Base-by-base conservation (phyloP, 1,140 invertebrate genomes). In the Tachypleus tridentatus region DNA sequence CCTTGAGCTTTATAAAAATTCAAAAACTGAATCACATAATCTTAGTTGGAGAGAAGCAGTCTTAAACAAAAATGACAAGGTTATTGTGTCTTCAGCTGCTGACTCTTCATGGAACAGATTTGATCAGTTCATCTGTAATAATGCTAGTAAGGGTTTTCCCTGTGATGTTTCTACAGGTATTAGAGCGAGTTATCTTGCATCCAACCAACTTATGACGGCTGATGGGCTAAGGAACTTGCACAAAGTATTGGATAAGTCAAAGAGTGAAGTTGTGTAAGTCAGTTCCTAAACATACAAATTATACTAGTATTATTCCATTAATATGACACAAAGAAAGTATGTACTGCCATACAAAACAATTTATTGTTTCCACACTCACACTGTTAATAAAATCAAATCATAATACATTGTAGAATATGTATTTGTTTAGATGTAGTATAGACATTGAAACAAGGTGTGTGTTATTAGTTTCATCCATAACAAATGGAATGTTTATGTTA, bases 101-200 rank as follows among this genome's bases (percentile, higher is more conserved):
- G 65, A 67, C 7, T 29, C 29, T 29, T 61, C 63, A 49, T 67
- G 65, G 65, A 64, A 61, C 58, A 67, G 60, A 53, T 64, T 67
- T 67, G 65, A 67, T 67, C 62, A 67, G 53, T 67, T 60, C 61
- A 53, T 67, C 11, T 67, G 65, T 57, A 60, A 54, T 54, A 67
- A 67, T 67, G 61, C 65, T 3, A 67, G 65, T 29, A 47, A 63
- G 29, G 53, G 53, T 47, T 10, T 67, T 53, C 65, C 61, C 8
- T 67, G 65, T 63, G 59, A 67, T 57, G 11, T 64, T 10, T 61
- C 65, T 51, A 10, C 58, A 48, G 65, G 62, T 51, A 61, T 63
- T 52, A 61, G 65, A 58, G 64, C 63, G n/a, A 67, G 62, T 61
- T 49, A 53, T 58, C 61, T 67, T 50, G 65, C 65, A 11, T 4